Base-by-base conservation (phyloP, 2,888 invertebrate species). In the Eulithis testata region DNA sequence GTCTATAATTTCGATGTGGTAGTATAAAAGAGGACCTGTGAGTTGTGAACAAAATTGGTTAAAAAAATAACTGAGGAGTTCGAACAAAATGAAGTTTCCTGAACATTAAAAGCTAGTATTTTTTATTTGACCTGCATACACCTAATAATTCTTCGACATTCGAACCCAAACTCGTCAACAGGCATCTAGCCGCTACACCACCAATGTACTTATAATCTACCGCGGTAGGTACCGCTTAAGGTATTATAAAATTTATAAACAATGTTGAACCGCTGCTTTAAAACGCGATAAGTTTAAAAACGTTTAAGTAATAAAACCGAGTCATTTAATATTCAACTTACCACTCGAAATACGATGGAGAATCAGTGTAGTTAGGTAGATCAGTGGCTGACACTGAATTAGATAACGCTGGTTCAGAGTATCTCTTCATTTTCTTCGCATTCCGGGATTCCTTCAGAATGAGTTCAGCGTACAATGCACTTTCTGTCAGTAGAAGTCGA, bases 281-380 rank as follows among this genome's bases (percentile, higher is more conserved):
- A 49, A 58, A 40, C 58, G 40, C 21, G 27, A 44, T 47, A 51
- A 9, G 11, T 57, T 47, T 56, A 6, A 50, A 36, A 47, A 44
- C 49, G 14, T 11, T 36, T 45, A 36, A 21, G 40, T 55, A 60
- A 37, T 5, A 11, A 37, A 63, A 61, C 57, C 49, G 12, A 54
- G 27, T 44, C 58, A 45, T n/a, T 50, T 36, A 11, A 53, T 36
- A 7, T 51, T 54, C 27, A 67, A 67, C 67, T 67, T 67, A 67
- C 67, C 67, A 67, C 63, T 53, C 37, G 40, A 44, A 63, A 37
- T 58, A 57, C 49, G 60, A 60, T 57, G 67, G 21, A 21, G 56
- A 61, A 60, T 60, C 60, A 57, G 49, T 45, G 50, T 54, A 53
- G 44, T 14, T 21, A 21, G 36, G 53, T 51, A 21, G 61, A 40